Conservation (phyloP, 2,888 invertebrate species). For the Syrista parreyssii region DNA sequence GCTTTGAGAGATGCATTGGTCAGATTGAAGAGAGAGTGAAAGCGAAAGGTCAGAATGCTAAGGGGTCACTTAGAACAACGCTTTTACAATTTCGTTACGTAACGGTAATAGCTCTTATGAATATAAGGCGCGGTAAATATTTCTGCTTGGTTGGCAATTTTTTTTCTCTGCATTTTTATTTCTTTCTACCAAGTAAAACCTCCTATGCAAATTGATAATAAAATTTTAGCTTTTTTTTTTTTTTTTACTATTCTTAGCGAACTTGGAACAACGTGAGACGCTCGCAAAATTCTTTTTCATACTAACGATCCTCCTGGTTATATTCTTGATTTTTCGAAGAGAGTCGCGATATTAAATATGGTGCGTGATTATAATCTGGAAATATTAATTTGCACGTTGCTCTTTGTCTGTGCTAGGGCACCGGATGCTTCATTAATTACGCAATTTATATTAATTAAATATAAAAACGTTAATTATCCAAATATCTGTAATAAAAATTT, state of each 20-base stretch:
- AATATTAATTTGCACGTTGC: not conserved
- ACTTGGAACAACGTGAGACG: not conserved
- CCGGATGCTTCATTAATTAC: too few relatives aligned
- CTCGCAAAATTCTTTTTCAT: not conserved
- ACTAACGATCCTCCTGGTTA: not conserved
- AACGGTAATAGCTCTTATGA: slow-evolving; percentile 28
- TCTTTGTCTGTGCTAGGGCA: not conserved
- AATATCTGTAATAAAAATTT: not conserved
- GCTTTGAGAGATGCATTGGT: slow-evolving; percentile 26
- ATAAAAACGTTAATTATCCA: not conserved
- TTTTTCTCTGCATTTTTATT: not conserved
- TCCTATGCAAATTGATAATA: not conserved
- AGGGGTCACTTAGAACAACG: slow-evolving; percentile 57
- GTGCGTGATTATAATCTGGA: not conserved
- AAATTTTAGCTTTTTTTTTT: not conserved
- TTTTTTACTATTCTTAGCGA: not conserved
- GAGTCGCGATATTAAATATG: not conserved
- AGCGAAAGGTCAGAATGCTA: slow-evolving; percentile 62
- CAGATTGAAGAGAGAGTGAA: slow-evolving; percentile 55
- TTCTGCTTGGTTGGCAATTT: not conserved
- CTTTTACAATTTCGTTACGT: slow-evolving; percentile 50
- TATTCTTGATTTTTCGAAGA: not conserved
- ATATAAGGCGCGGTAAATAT: not conserved
- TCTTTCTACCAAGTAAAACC: not conserved
- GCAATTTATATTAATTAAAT: not conserved